phyloP scores from a whole-genome alignment of 2,888 invertebrate genomes.

The Spisula solida region DNA sequence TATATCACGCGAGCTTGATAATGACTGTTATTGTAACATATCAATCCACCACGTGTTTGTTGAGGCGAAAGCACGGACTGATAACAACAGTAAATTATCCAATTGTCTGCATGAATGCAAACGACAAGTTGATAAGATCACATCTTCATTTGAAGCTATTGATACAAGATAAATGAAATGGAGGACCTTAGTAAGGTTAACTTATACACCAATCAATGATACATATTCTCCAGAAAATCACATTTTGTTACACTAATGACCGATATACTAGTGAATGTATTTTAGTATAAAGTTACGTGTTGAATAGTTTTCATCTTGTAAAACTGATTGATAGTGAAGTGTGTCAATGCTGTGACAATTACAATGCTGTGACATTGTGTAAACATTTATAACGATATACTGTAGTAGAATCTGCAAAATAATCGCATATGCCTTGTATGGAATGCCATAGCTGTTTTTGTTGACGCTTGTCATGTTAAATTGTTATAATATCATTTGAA shows the following conservation, averaged over 20 bases:
- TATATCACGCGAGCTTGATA: background rate
- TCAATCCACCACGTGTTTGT: background rate
- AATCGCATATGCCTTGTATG: too few species aligned
- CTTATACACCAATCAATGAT: background rate
- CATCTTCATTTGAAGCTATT: background rate
- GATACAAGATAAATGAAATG: constrained; percentile 9
- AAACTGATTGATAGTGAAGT: too few species aligned
- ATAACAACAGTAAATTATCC: background rate
- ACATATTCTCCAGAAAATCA: background rate
- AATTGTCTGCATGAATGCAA: background rate
- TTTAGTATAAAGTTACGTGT: too few species aligned
- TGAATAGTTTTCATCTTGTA: too few species aligned
- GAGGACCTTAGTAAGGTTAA: background rate
- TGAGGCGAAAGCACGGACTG: background rate
- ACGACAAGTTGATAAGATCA: background rate
- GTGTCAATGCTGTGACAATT: too few species aligned
- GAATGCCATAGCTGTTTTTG: too few species aligned
- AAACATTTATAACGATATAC: too few species aligned
- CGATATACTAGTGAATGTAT: too few species aligned
- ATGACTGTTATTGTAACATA: background rate
- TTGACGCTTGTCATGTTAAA: too few species aligned
- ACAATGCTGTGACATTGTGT: too few species aligned
- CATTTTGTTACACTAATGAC: background rate
- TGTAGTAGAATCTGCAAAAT: too few species aligned
- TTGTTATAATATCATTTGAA: too few species aligned